A percentile compares a stretch with the other conserved stretches of the same genome.
phyloP scores from a whole-genome alignment of 1,140 invertebrate species.

The Drosophila biarmipes region DNA sequence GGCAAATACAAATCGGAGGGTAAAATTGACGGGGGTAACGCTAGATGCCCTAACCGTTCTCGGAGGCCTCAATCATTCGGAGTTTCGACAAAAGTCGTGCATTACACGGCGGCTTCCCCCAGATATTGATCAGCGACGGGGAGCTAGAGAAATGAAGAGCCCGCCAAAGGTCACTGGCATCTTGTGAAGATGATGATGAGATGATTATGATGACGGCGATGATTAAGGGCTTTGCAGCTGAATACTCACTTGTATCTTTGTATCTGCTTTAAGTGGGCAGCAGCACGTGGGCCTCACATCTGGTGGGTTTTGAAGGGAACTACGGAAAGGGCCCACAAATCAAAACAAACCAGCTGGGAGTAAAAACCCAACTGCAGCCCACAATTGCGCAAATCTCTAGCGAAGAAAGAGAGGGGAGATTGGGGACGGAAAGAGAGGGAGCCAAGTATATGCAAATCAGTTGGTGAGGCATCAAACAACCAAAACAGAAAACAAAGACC shows the following conservation, averaged over 20 bases:
- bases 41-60: constrained; percentile 69
- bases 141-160: constrained; percentile 54
- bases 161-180: constrained; percentile 77
- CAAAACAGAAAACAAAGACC: constrained; percentile 14
- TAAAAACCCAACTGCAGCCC: constrained; percentile 43
- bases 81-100: constrained; percentile 75
- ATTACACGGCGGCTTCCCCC: constrained; percentile 64
- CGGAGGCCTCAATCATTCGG: constrained; percentile 44
- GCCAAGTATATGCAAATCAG: constrained; percentile 53
- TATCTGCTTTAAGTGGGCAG: constrained; percentile 31
- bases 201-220: constrained; percentile 36
- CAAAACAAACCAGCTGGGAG: constrained; percentile 19
- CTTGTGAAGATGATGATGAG: constrained; percentile 29
- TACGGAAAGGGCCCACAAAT: constrained; percentile 39
- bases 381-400: constrained; percentile 59
- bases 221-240: constrained; percentile 42
- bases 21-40: neutral
- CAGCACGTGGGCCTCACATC: constrained; percentile 63
- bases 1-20: constrained; percentile 15
- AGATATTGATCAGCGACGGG: constrained; percentile 55
- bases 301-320: constrained; percentile 34
- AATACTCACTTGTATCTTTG: constrained; percentile 23
- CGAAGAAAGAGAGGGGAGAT: neutral
- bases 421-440: neutral
- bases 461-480: constrained; percentile 25